Base-by-base conservation (phyloP, 1,140 invertebrate species). In the Drosophila neocordata region DNA sequence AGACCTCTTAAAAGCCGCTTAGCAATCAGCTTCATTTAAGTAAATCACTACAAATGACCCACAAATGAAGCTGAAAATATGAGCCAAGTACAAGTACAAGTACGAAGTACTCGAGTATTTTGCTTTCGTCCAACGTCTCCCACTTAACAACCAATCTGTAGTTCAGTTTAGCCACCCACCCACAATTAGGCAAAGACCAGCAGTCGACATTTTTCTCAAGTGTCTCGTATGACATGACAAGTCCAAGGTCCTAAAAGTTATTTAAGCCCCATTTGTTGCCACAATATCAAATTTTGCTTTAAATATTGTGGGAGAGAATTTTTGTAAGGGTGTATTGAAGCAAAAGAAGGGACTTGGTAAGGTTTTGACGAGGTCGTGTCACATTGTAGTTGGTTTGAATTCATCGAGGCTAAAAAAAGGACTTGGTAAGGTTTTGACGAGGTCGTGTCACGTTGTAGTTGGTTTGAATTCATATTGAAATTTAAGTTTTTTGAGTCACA, bases 41-140 rank as follows among this genome's bases (percentile, higher is more conserved):
- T 63, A 76, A 83, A 84, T 79, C 82, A 57, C 53, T 57, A 53
- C 65, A 81, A 87, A 74, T 87, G 81, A 87, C 69, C 73, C 65
- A 65, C 77, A 67, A 68, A 73, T 53, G 74, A 73, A 78, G 62
- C 74, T 77, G 48, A 55, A 74, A 74, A 57, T 68, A 62, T 27
- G 64, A 67, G 70, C 51, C 37, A n/a, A 20, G 34, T 22, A 27
- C 13, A 41, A 41, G 38, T 41, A n/a, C 0, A 13, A 1, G n/a
- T 13, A n/a, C 2, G 12, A 7, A n/a, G 38, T 61, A 31, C 20
- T 51, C 53, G 18, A 5, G 11, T 9, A 4, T 8, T 41, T 15
- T 2, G 9, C 31, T 5, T 6, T 35, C 22, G 4, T n/a, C 15
- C 37, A 2, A 12, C 4, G 27, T 31, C 27, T 31, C 27, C 27